Evolutionary conservation across 2,888 invertebrate genomes (phyloP), one percentile per base, ranked within the genome.

Genomic region (Leptopilina syphax): DNA sequence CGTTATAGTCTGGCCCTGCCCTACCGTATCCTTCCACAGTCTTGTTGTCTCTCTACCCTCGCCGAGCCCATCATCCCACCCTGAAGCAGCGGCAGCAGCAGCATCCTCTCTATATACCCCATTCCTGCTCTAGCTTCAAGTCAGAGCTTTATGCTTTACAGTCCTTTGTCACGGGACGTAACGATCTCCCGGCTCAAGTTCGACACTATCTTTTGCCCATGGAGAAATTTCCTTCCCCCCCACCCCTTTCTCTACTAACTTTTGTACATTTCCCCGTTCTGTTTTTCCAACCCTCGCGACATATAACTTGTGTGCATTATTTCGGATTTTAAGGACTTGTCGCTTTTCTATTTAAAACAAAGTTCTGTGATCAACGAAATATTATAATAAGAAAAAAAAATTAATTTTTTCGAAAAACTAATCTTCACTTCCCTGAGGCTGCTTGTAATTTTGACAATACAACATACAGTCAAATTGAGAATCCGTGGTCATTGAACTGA

Each of bases 151-250:
- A 83, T 85, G 84, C 85, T 86, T 87, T 85, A 82, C 84, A 85
- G 83, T 84, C 84, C 86, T 87, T 87, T 87, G 86, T 88, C 85
- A 84, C 83, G 83, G 77, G 77, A 81, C 81, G 82, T 85, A 85
- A 85, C 84, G 84, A 85, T 84, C 83, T 76, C 79, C 79, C 81
- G 79, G 78, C 83, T 83, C 85, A 84, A 84, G 80, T 84, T 84
- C 83, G 85, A 83, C 84, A 83, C 83, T 83, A 84, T 83, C 83
- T 83, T 83, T 79, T 78, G 47, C 60, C 18, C 76, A 60, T 76
- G 78, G 80, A 77, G 80, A 83, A 79, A 82, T 34, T 34, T 34
- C 3, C 34, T 34, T 3, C 34, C 78, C 77, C 8, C 9, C 47
- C 8, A 3, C 1, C 47, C 8, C 47, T 5, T 50, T 44, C 44